These are phyloP conservation scores for Netelia melanura DNA, from an alignment of 2,888 invertebrate genomes.

Conservation along the genomic window DNA sequence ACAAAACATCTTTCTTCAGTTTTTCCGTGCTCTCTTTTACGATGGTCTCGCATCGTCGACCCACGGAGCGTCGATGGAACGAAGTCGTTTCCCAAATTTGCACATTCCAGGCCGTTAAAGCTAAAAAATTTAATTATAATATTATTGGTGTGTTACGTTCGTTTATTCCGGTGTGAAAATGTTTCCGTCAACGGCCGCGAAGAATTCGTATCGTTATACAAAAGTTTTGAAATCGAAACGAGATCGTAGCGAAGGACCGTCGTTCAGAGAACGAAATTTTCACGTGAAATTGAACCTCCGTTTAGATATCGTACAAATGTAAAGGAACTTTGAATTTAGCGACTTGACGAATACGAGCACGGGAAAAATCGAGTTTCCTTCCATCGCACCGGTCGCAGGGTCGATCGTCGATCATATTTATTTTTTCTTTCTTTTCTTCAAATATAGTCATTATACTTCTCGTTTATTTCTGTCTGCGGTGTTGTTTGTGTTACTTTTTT, in stretches of 20 bases:
- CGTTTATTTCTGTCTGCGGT: too few species aligned
- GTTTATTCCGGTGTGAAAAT: not conserved
- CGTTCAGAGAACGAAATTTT: conserved; percentile 12
- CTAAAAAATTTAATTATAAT: conserved; percentile 22
- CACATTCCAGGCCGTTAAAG: conserved; percentile 31
- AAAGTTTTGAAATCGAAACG: not conserved
- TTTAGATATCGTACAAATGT: conserved; percentile 32
- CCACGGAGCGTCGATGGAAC: conserved; percentile 42
- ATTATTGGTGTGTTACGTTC: conserved; percentile 30
- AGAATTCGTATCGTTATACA: not conserved
- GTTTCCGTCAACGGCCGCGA: not conserved
- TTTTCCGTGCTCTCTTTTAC: not conserved
- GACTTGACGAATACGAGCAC: conserved; percentile 14
- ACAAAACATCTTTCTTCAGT: not conserved
- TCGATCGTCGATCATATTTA: not conserved
- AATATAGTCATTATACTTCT: too few species aligned
- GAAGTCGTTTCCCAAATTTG: conserved; percentile 28
- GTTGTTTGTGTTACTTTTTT: conserved; percentile 18
- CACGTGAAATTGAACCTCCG: conserved; percentile 4
- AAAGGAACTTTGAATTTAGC: conserved; percentile 46
- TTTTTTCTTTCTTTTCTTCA: not conserved
- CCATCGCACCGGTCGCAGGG: conserved; percentile 8
- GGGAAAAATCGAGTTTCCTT: conserved; percentile 12
- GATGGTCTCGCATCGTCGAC: conserved; percentile 25
- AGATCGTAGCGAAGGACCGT: not conserved